Evolutionary conservation across 2,888 invertebrate species (phyloP), one percentile per base, ranked within the genome.

Genomic region (Caenorhabditis auriculariae): DNA sequence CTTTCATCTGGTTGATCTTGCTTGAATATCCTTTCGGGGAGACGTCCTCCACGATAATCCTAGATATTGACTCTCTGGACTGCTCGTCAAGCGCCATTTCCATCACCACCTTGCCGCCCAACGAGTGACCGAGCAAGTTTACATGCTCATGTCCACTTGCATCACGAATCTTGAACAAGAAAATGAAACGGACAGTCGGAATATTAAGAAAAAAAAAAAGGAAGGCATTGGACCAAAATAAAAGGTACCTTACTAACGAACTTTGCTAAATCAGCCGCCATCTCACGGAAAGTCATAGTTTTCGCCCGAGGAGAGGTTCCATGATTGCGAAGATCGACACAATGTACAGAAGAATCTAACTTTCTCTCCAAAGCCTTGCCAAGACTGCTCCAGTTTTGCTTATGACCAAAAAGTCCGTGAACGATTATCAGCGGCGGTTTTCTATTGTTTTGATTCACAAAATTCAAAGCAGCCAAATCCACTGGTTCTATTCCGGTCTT

Each of bases 271-370:
- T 95, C 95, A 51, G 85, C 85, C 0, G 89, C 88, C 86, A 93
- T 87, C 38, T 87, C 86, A 9, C 85, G 83, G 80, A 92, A 93
- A 24, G 86, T 87, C 83, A 91, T 89, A 0, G 88, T 86, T 0
- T 53, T 72, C 0, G 88, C 85, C 81, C 93, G 93, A 0, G 90
- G 89, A 80, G 93, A 93, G 65, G 92, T 91, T 0, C 95, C 96
- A 83, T 96, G 96, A 84, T 96, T 95, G 81, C 95, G 86, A 5
- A 90, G 89, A 84, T 96, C 96, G 29, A 93, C 86, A 5, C 89
- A 86, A 62, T 91, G 87, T 0, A 92, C 57, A n/a, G 61, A 62
- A 66, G 88, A 87, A 17, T 59, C 60, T 26, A 80, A 56, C 37
- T 64, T 50, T 21, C 53, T 49, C 15, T 82, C 78, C 12, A 84